These are phyloP conservation scores for Lumbricus terrestris DNA, from an alignment of 2,888 invertebrate genomes.

Conservation along the genomic window DNA sequence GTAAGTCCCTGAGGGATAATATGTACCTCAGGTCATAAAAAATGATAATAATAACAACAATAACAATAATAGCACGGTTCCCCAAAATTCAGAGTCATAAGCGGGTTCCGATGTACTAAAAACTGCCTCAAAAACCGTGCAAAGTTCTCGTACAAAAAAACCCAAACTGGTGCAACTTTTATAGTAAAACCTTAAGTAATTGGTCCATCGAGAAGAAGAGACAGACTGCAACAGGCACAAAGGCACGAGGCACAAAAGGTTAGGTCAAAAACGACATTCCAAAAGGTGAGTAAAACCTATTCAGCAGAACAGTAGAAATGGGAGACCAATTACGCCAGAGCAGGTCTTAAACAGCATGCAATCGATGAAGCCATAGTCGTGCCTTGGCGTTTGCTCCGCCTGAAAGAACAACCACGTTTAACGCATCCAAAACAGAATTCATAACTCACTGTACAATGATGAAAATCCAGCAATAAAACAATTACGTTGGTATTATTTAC, in stretches of 20 bases:
- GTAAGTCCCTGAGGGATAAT: too few relatives aligned
- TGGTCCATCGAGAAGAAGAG: not conserved
- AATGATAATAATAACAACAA: too few relatives aligned
- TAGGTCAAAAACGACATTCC: not conserved
- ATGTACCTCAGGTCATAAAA: too few relatives aligned
- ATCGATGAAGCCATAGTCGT: not conserved
- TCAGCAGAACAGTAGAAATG: not conserved
- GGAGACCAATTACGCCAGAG: not conserved
- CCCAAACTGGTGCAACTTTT: not conserved
- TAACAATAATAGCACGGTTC: too few relatives aligned
- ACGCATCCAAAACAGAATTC: not conserved
- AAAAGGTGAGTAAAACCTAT: not conserved
- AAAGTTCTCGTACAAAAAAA: not conserved
- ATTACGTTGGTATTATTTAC: not conserved
- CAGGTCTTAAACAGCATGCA: not conserved
- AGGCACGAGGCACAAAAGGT: constrained; percentile 3
- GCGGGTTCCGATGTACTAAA: not conserved
- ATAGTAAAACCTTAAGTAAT: not conserved
- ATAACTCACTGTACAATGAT: constrained; percentile 3
- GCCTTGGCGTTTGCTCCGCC: not conserved
- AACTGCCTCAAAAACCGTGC: not conserved
- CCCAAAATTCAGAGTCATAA: not conserved
- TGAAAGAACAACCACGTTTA: not conserved
- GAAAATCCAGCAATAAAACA: not conserved
- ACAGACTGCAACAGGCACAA: not conserved